Percentiles rank a stretch among this genome's conserved stretches.
phyloP scores from a whole-genome alignment of 2,113 vertebrate species.

The Chamaea fasciata region DNA sequence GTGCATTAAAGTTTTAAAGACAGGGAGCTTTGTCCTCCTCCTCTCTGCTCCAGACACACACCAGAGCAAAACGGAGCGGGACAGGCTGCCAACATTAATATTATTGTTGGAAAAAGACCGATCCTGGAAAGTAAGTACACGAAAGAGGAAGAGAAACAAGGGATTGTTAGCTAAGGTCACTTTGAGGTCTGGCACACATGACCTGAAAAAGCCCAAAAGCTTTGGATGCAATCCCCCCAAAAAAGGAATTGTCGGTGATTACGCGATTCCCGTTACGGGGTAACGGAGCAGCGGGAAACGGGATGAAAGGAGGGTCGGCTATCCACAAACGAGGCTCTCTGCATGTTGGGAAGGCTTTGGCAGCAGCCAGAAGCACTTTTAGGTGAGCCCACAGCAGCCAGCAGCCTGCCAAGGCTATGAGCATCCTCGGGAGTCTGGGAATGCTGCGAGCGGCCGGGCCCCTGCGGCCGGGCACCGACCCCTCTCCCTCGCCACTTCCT shows the following conservation, averaged over 20 bases:
- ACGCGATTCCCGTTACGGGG: neutral
- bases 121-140: slow-evolving; percentile 38
- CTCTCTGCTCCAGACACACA: neutral
- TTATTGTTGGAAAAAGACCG: slow-evolving; percentile 45
- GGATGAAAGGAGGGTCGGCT: neutral
- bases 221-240: neutral
- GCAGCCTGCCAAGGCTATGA: neutral
- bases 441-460: neutral
- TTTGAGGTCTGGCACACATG: slow-evolving; percentile 42
- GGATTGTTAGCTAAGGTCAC: slow-evolving; percentile 39
- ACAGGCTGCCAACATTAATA: slow-evolving; percentile 33
- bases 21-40: neutral
- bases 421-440: neutral
- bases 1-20: neutral
- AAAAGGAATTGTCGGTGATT: neutral
- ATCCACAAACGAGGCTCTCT: neutral
- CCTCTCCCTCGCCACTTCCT: neutral
- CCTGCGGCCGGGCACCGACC: neutral
- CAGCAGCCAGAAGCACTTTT: neutral
- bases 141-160: slow-evolving; percentile 41
- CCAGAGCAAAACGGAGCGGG: neutral
- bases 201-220: slow-evolving; percentile 27
- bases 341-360: neutral
- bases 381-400: neutral
- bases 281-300: neutral